Percentiles rank a stretch among this genome's conserved stretches.
Conservation (phyloP, 2,888 invertebrate species). For the Trissoscelio sp. region DNA sequence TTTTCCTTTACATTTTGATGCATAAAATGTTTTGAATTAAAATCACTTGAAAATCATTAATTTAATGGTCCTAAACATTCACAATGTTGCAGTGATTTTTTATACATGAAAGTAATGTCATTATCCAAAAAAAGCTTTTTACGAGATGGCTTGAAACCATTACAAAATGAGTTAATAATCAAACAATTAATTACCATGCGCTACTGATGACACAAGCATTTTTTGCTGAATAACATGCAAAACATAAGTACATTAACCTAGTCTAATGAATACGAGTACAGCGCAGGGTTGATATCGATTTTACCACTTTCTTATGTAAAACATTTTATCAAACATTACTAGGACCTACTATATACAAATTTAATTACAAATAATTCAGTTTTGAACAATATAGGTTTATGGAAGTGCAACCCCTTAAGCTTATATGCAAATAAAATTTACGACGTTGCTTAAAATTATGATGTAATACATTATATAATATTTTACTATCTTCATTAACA, state of each 20-base stretch:
- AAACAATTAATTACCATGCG: conserved; percentile 55
- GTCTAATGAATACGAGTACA: conserved; percentile 19
- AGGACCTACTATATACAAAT: not conserved
- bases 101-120: conserved; percentile 11
- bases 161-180: conserved; percentile 56
- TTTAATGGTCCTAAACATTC: not conserved
- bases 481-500: too few species aligned
- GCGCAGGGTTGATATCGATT: conserved; percentile 23
- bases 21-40: not conserved
- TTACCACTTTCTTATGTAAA: conserved; percentile 5
- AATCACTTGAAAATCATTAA: not conserved
- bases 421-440: too few species aligned
- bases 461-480: too few species aligned
- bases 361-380: not conserved
- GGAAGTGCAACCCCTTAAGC: too few species aligned
- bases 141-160: conserved; percentile 25
- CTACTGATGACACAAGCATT: conserved; percentile 45
- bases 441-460: too few species aligned
- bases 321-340: not conserved
- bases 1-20: too few species aligned
- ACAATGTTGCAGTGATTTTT: conserved; percentile 18
- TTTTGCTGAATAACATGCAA: conserved; percentile 45
- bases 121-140: conserved; percentile 27
- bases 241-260: conserved; percentile 41
- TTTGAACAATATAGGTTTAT: too few species aligned